Base-by-base conservation (phyloP, 1,140 invertebrate genomes). In the Caenorhabditis remanei region DNA sequence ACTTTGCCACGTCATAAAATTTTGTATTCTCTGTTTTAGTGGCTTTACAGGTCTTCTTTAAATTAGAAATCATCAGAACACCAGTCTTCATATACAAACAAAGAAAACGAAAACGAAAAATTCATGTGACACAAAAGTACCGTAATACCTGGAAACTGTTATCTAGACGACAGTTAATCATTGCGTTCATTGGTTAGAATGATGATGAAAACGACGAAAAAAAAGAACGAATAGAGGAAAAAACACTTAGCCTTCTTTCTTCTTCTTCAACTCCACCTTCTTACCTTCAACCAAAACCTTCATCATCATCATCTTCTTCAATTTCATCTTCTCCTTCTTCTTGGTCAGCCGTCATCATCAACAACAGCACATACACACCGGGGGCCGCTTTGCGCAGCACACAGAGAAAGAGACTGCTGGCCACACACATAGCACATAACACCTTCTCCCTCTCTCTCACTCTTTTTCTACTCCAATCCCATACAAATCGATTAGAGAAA, bases 281-380 rank as follows among this genome's bases (percentile, higher is more conserved):
- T 24, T 24, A 43, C 55, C 24, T 32, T 40, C 13, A 83, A 83
- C 46, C 48, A 53, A 40, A 83, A 55, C 55, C 79, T 58, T 83
- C 79, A 32, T 83, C 55, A 55, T 58, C 79, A 40, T 63, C 83
- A 41, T 84, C 83, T 32, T 40, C 41, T 84, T 84, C 83, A 61
- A 63, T 63, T 63, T 84, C 58, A 61, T 63, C 83, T 40, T 55
- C 75, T 82, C 32, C 75, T 24, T 40, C 41, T 50, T 84, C 83
- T 58, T 63, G 43, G 53, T 63, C 83, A 58, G 19, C 58, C 83
- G 40, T 58, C 82, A 16, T 32, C 46, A 56, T 32, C 41, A 43
- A n/a, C 46, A 71, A 71, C 65, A 71, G 46, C 65, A 71, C 41
- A 71, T 21, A 63, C 24, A 63, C 61, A 63, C 61, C 61, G 61